These are phyloP conservation scores for Spodoptera littoralis DNA, from an alignment of 2,888 invertebrate species.

Conservation along the genomic window DNA sequence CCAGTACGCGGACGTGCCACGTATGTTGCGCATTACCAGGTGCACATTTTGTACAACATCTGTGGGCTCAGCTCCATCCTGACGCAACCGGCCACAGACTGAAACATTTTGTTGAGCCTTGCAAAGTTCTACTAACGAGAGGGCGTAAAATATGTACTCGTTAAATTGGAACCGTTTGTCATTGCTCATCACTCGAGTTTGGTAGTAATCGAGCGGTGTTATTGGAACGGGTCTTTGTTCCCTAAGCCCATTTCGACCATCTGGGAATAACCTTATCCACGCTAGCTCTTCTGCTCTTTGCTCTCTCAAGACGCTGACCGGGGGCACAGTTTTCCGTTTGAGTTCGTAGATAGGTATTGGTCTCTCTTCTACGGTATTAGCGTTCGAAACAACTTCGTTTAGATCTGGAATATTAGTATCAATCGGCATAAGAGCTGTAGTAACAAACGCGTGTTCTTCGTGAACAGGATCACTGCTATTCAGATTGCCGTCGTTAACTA, in stretches of 20 bases:
- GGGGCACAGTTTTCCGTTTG: neutral
- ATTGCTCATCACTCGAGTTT: neutral
- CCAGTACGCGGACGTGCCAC: neutral
- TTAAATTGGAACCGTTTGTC: neutral
- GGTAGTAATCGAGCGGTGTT: slow-evolving; percentile 1
- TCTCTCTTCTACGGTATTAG: too few species aligned
- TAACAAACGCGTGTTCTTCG: too few species aligned
- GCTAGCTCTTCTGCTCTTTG: neutral
- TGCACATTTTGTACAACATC: slow-evolving; percentile 7
- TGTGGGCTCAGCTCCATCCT: neutral
- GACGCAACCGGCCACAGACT: neutral
- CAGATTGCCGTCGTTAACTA: too few species aligned
- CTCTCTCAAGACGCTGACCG: neutral
- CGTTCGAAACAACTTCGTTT: too few species aligned
- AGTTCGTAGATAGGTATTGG: neutral
- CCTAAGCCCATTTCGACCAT: neutral
- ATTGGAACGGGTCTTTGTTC: neutral
- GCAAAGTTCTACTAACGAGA: neutral
- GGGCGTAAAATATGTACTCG: neutral
- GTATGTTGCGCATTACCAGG: neutral
- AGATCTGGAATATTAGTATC: too few species aligned
- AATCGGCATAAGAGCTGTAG: too few species aligned
- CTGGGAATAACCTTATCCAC: neutral
- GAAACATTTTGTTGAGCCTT: slow-evolving; percentile 2
- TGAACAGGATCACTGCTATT: too few species aligned